phyloP scores from a whole-genome alignment of 1,140 invertebrate species.

The Trichoplusia ni region DNA sequence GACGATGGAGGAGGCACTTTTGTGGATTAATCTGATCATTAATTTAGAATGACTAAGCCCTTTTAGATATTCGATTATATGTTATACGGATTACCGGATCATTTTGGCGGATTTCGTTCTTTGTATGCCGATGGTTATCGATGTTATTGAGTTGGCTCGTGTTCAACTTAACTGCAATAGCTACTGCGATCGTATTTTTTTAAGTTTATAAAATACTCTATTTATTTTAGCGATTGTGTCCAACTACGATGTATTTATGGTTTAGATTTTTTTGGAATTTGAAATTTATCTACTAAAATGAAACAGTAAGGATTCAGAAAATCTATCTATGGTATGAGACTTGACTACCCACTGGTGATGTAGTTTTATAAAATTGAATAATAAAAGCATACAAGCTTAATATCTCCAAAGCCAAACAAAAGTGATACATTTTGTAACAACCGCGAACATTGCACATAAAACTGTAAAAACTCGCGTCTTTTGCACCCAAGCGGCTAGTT shows the following conservation, averaged over 20 bases:
- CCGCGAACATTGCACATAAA: conserved; percentile 16
- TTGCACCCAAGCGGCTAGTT: conserved; percentile 19
- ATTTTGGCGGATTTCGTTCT: conserved; percentile 9
- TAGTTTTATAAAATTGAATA: too few relatives aligned
- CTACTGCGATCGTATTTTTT: conserved; percentile 15
- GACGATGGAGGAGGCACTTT: conserved; percentile 23
- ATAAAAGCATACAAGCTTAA: background rate
- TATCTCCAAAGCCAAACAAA: conserved; percentile 4
- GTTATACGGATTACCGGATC: conserved; percentile 24
- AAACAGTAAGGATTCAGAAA: too few relatives aligned
- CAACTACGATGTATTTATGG: too few relatives aligned
- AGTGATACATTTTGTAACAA: conserved; percentile 15
- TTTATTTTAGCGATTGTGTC: background rate
- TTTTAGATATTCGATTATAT: conserved; percentile 29
- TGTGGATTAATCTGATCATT: conserved; percentile 32
- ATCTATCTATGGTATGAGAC: too few relatives aligned
- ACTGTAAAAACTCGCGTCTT: conserved; percentile 1
- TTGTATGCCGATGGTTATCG: conserved; percentile 28
- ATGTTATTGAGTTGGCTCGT: conserved; percentile 31
- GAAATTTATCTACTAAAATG: too few relatives aligned
- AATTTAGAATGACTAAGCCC: conserved; percentile 23
- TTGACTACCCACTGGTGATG: too few relatives aligned
- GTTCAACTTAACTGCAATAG: conserved; percentile 25
- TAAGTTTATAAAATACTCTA: conserved; percentile 15
- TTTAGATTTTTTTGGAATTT: too few relatives aligned